Conservation (phyloP, 2,113 vertebrate species). For the Psittacus erithacus region DNA sequence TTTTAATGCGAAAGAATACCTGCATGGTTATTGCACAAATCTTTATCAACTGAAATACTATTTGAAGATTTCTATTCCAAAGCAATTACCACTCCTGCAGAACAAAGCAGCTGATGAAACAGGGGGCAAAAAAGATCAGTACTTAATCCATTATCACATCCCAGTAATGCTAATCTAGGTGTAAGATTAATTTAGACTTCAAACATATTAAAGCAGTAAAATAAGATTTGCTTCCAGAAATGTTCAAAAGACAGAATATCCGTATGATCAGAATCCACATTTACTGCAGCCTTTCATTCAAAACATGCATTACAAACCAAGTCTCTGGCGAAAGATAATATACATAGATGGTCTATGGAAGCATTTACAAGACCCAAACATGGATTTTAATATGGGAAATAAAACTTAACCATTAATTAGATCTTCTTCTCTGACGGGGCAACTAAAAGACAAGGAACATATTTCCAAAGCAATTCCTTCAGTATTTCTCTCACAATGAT, state of each 20-base stretch:
- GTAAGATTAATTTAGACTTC: constrained; percentile 68
- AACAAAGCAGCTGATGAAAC: constrained; percentile 59
- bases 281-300: neutral
- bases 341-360: neutral
- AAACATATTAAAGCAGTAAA: constrained; percentile 62
- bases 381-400: neutral
- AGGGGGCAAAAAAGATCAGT: constrained; percentile 56
- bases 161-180: constrained; percentile 65
- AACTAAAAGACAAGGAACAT: neutral
- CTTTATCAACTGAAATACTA: constrained; percentile 48
- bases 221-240: constrained; percentile 49
- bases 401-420: neutral
- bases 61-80: constrained; percentile 65
- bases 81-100: constrained; percentile 67
- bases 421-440: neutral
- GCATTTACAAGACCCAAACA: neutral
- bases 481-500: neutral
- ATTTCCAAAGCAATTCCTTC: neutral
- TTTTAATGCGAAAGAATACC: constrained; percentile 53
- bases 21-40: constrained; percentile 44
- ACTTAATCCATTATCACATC: constrained; percentile 71
- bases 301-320: neutral
- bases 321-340: neutral
- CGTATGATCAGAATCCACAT: constrained; percentile 3
- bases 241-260: constrained; percentile 38